Evolutionary conservation across 2,797 vertebrate species (phyloP).

Genomic region (Tragopan temminckii): DNA sequence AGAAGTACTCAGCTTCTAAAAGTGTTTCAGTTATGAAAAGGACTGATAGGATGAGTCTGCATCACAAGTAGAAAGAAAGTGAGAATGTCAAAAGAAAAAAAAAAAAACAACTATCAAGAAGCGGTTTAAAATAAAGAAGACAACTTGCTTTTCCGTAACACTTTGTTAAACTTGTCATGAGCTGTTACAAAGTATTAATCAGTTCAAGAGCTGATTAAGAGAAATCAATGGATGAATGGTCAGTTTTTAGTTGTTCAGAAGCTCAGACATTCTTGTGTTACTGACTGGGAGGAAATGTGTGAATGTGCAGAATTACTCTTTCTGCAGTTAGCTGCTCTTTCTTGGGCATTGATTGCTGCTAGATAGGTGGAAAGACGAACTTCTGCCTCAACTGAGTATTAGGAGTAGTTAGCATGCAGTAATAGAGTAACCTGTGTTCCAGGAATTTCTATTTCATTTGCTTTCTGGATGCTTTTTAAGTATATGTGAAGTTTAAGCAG

Average conservation of each 20-base stretch:
- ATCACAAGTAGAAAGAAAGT: neutral
- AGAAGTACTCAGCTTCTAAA: neutral
- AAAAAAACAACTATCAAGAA: neutral
- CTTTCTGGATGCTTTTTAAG: neutral
- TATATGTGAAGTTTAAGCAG: neutral
- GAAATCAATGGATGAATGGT: neutral
- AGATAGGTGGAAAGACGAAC: neutral
- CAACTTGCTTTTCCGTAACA: accelerated
- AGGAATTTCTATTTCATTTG: neutral
- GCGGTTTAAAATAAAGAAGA: neutral
- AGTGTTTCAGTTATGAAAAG: neutral
- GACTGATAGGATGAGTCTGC: neutral
- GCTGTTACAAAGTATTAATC: neutral
- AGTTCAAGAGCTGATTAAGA: neutral
- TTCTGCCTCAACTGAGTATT: neutral
- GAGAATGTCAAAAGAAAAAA: neutral
- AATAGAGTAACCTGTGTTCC: too few relatives aligned
- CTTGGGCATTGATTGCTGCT: neutral
- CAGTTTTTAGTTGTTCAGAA: neutral
- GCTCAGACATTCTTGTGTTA: neutral
- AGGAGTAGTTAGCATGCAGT: neutral
- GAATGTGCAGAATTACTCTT: neutral
- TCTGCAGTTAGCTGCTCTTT: neutral
- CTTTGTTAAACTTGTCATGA: neutral
- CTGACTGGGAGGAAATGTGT: neutral